Percentiles rank a stretch among this genome's conserved stretches.
Evolutionary conservation across 2,888 invertebrate genomes (phyloP).

Genomic region (Lingula anatina): DNA sequence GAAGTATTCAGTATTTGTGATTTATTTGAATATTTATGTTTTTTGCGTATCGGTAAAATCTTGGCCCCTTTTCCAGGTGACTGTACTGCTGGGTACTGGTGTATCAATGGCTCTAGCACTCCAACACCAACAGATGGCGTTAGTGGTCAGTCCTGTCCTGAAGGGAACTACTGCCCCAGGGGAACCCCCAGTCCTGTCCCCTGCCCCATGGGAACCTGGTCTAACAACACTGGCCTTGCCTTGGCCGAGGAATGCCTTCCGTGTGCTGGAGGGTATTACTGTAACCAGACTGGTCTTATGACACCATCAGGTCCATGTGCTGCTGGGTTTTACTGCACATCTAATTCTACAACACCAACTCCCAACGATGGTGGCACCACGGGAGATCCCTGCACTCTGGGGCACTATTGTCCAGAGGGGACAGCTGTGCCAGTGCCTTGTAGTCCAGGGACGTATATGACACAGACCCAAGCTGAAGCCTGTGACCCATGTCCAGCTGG

Average conservation of each 20-base stretch:
- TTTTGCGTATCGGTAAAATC: no score
- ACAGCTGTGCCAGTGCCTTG: slow-evolving; percentile 31
- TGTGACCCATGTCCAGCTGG: no score
- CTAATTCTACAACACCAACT: slow-evolving; percentile 24
- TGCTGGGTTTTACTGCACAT: slow-evolving; percentile 30
- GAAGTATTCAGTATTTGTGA: no score
- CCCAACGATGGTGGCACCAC: slow-evolving; percentile 36
- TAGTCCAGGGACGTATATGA: slow-evolving; percentile 32
- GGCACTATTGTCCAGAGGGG: slow-evolving; percentile 42
- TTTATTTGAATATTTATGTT: no score
- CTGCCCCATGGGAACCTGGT: slow-evolving; percentile 31
- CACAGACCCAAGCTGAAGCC: slow-evolving; percentile 25
- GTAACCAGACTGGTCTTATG: slow-evolving; percentile 33
- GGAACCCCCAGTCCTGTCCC: slow-evolving; percentile 28
- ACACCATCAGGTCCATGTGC: slow-evolving; percentile 35
- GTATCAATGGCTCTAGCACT: slow-evolving; percentile 34
- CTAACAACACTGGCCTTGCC: slow-evolving; percentile 17
- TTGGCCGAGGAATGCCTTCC: slow-evolving; percentile 17
- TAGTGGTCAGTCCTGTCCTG: slow-evolving; percentile 37
- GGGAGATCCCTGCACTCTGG: slow-evolving; percentile 36
- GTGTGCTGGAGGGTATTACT: slow-evolving; percentile 26
- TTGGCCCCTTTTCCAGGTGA: slow-evolving; percentile 24
- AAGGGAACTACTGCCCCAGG: slow-evolving; percentile 33
- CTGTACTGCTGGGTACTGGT: slow-evolving; percentile 34
- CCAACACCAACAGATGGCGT: slow-evolving; percentile 37